Percentiles rank a stretch among this genome's conserved stretches.
Conservation (phyloP, 2,797 vertebrate species). For the Oceanodroma leucorhoa region DNA sequence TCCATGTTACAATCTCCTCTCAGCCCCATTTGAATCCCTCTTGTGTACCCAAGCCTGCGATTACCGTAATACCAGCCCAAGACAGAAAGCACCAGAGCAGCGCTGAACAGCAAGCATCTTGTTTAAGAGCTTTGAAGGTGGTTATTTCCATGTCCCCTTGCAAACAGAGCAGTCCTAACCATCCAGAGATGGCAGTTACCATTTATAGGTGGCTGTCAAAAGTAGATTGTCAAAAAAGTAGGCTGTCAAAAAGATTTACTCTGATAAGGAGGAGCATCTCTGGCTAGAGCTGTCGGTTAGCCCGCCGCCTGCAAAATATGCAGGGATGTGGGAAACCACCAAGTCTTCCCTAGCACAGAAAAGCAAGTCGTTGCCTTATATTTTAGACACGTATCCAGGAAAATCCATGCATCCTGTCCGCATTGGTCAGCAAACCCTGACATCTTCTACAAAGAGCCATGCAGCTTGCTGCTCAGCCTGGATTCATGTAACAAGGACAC, state of each 20-base stretch:
- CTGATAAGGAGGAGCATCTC: not conserved
- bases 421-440: accelerated
- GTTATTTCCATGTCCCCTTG: not conserved
- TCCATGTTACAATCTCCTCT: not conserved
- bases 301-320: not conserved
- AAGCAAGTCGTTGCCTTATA: accelerated
- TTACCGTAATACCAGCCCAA: not conserved
- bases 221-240: not conserved
- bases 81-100: not conserved
- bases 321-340: not conserved
- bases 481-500: not conserved
- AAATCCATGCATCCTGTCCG: not conserved
- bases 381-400: not conserved
- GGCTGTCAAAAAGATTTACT: not conserved
- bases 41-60: not conserved
- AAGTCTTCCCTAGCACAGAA: not conserved
- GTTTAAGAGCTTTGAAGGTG: not conserved
- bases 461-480: not conserved
- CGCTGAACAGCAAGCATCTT: not conserved
- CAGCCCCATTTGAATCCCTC: not conserved
- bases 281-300: not conserved
- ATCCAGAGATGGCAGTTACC: not conserved
- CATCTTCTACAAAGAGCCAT: accelerated
- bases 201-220: not conserved
- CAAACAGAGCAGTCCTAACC: not conserved